These are phyloP conservation scores for Raphicerus campestris DNA, from an alignment of 2,113 vertebrate genomes.

Conservation along the genomic window DNA sequence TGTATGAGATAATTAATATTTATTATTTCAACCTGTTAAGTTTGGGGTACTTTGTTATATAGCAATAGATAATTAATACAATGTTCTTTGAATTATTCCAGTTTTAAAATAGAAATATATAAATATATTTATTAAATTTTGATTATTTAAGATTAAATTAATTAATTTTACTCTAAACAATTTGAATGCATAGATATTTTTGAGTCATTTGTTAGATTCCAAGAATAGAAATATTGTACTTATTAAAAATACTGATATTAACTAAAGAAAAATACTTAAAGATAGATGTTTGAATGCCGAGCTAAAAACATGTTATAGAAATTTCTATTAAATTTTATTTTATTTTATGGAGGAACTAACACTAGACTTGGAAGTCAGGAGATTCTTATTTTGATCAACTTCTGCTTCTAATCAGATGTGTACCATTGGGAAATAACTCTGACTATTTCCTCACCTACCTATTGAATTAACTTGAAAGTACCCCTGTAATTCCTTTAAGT, in stretches of 20 bases:
- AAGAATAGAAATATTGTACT: not conserved
- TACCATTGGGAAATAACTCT: not conserved
- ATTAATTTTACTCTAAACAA: slow-evolving; percentile 78
- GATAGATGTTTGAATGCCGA: slow-evolving; percentile 12
- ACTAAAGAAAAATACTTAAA: slow-evolving; percentile 33
- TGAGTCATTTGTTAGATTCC: not conserved
- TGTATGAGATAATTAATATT: not conserved
- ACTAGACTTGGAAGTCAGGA: not conserved
- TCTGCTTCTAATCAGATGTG: not conserved
- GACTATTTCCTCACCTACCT: not conserved
- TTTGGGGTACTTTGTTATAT: not conserved
- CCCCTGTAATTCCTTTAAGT: not conserved
- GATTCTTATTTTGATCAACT: not conserved
- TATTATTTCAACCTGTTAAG: not conserved
- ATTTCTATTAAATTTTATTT: slow-evolving; percentile 37
- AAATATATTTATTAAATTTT: slow-evolving; percentile 84
- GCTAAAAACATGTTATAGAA: slow-evolving; percentile 62
- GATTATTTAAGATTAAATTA: slow-evolving; percentile 81
- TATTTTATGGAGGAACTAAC: not conserved
- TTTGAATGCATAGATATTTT: not conserved
- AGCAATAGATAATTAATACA: not conserved
- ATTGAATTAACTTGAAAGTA: not conserved
- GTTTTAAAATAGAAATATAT: not conserved
- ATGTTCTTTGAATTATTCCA: not conserved
- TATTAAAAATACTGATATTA: not conserved